These are phyloP conservation scores for Percina caprodes DNA, from an alignment of 2,113 vertebrate genomes.

Conservation along the genomic window DNA sequence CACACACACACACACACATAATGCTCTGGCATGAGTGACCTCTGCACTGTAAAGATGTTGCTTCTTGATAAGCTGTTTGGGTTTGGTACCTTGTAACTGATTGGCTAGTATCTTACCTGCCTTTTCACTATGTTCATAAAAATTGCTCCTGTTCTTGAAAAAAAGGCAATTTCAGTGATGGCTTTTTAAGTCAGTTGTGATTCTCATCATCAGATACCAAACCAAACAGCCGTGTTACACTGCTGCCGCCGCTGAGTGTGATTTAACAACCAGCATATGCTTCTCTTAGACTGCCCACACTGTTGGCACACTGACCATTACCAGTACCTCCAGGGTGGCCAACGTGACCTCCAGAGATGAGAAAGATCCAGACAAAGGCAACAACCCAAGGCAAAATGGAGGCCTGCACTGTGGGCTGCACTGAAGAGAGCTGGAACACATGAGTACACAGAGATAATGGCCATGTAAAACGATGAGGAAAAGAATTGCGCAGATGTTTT, in stretches of 20 bases:
- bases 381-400: constrained; percentile 56
- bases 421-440: constrained; percentile 35
- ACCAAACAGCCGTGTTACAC: constrained; percentile 29
- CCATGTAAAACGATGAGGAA: constrained; percentile 41
- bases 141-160: no score
- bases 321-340: constrained; percentile 68
- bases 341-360: constrained; percentile 75
- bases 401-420: constrained; percentile 38
- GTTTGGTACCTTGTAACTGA: no score
- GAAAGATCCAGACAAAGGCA: constrained; percentile 69
- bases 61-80: no score
- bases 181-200: constrained; percentile 39
- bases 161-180: constrained; percentile 26
- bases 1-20: no score
- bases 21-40: no score
- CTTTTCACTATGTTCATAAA: no score
- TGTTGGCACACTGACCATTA: constrained; percentile 73
- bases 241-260: constrained; percentile 44
- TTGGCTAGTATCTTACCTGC: no score
- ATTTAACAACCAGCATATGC: constrained; percentile 75
- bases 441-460: constrained; percentile 32
- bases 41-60: no score
- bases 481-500: constrained; percentile 43
- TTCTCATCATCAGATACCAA: constrained; percentile 48
- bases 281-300: constrained; percentile 66